These are phyloP conservation scores for Orius laevigatus DNA, from an alignment of 1,140 invertebrate genomes.

Conservation along the genomic window DNA sequence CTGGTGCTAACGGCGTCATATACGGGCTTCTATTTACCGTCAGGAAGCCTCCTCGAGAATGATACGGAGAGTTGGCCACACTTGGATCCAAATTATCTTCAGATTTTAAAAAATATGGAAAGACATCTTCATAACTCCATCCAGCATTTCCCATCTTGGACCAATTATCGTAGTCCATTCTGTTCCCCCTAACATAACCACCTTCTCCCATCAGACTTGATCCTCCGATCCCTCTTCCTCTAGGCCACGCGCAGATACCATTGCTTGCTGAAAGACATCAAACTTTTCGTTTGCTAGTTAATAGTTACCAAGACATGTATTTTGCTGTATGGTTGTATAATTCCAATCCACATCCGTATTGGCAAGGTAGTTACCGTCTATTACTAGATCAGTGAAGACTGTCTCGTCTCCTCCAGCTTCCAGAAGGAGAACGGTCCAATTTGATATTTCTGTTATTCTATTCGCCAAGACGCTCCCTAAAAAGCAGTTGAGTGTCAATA, in stretches of 20 bases:
- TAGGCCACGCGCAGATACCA: conserved; percentile 33
- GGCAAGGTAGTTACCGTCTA: conserved; percentile 70
- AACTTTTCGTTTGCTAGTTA: no score
- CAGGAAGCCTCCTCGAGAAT: conserved; percentile 26
- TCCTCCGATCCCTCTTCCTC: conserved; percentile 52
- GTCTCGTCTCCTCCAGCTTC: conserved; percentile 84
- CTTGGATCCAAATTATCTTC: conserved; percentile 72
- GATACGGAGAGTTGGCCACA: conserved; percentile 49
- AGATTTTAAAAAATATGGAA: conserved; percentile 75
- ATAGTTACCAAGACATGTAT: conserved; percentile 25
- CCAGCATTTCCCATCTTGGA: conserved; percentile 66
- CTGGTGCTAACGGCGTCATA: conserved; percentile 23
- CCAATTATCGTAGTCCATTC: conserved; percentile 76
- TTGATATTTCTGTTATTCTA: conserved; percentile 51
- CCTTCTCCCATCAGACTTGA: conserved; percentile 71
- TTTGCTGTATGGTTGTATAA: conserved; percentile 69
- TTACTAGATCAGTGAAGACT: conserved; percentile 69
- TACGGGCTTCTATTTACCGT: conserved; percentile 2
- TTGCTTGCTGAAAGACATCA: no score
- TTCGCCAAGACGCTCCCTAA: conserved; percentile 74
- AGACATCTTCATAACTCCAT: conserved; percentile 74
- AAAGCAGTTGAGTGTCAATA: conserved; percentile 48
- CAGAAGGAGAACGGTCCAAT: conserved; percentile 66
- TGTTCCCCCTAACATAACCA: conserved; percentile 74
- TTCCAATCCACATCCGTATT: conserved; percentile 78